Conservation (phyloP, 2,888 invertebrate genomes). For the Cylloceria caligata region DNA sequence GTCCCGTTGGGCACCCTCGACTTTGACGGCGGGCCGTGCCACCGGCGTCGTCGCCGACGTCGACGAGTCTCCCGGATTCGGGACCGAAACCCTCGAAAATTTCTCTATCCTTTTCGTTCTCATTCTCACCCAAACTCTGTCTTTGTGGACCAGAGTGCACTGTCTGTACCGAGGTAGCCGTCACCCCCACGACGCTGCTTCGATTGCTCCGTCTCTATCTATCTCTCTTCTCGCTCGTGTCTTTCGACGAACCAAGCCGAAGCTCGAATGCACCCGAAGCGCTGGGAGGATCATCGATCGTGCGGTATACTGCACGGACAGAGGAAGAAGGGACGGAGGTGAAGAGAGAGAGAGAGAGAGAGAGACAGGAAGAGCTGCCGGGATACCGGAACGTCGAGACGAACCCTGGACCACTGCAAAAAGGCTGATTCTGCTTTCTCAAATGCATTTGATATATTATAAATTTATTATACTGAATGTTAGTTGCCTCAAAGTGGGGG, state of each 20-base stretch:
- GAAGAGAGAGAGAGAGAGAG: neutral
- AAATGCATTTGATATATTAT: neutral
- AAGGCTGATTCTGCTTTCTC: neutral
- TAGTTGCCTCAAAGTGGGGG: no score
- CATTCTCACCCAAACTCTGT: neutral
- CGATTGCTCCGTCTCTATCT: slow-evolving; percentile 7
- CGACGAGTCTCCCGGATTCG: slow-evolving; percentile 32
- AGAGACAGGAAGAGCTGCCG: neutral
- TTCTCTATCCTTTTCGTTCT: slow-evolving; percentile 17
- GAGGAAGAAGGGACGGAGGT: slow-evolving; percentile 17
- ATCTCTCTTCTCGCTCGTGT: slow-evolving; percentile 22
- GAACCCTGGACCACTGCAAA: neutral
- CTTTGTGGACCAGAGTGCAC: slow-evolving; percentile 15
- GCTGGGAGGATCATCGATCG: slow-evolving; percentile 43
- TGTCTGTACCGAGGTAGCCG: slow-evolving; percentile 5
- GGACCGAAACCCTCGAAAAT: slow-evolving; percentile 15
- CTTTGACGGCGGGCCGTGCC: neutral
- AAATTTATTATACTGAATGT: neutral
- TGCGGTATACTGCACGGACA: slow-evolving; percentile 4
- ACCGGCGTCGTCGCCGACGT: slow-evolving; percentile 5
- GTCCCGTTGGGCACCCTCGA: slow-evolving; percentile 17
- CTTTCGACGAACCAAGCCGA: slow-evolving; percentile 35
- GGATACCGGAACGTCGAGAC: slow-evolving; percentile 3
- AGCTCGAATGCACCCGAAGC: slow-evolving; percentile 42
- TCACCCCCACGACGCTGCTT: slow-evolving; percentile 13